Percentiles rank a stretch among this genome's conserved stretches.
Conservation (phyloP, 1,140 invertebrate genomes). For the Physella acuta region DNA sequence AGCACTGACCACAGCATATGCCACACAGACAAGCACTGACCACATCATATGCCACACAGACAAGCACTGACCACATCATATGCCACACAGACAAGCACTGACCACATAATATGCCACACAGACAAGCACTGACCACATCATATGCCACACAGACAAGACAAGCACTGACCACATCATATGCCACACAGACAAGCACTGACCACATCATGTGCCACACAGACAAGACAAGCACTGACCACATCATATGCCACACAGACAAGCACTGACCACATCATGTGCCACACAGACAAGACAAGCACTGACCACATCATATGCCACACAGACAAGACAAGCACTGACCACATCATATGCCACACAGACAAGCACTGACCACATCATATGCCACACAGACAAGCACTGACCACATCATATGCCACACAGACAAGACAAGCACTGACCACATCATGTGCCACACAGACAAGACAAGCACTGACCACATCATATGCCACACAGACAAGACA, state of each 20-base stretch:
- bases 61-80: slow-evolving; percentile 71
- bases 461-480: slow-evolving; percentile 71
- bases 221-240: too few relatives aligned
- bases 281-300: slow-evolving; percentile 60
- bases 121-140: slow-evolving; percentile 71
- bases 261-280: slow-evolving; percentile 77
- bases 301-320: slow-evolving; percentile 84
- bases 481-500: slow-evolving; percentile 67
- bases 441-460: slow-evolving; percentile 73
- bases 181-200: slow-evolving; percentile 57
- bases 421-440: slow-evolving; percentile 65
- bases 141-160: too few relatives aligned
- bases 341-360: background rate
- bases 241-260: background rate
- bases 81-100: too few relatives aligned
- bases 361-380: slow-evolving; percentile 72
- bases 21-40: too few relatives aligned
- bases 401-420: slow-evolving; percentile 80
- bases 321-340: too few relatives aligned
- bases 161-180: too few relatives aligned
- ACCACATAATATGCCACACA: background rate
- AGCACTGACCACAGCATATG: slow-evolving; percentile 73
- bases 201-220: slow-evolving; percentile 85
- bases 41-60: background rate
- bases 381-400: slow-evolving; percentile 69